Evolutionary conservation across 2,888 invertebrate species (phyloP).

Genomic region (Aphidius colemani): DNA sequence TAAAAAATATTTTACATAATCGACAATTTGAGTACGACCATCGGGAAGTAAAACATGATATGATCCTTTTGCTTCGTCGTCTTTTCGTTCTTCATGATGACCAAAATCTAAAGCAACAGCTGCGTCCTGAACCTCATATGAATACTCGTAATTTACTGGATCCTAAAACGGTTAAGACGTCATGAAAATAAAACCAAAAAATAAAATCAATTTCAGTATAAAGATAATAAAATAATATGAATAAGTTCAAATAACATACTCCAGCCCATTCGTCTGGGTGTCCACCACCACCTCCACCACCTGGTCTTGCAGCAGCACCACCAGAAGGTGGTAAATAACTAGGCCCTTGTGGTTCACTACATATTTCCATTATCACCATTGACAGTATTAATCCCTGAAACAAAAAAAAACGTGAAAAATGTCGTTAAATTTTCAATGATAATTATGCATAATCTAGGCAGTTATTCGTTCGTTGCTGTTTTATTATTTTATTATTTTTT

Average conservation of each 20-base stretch:
- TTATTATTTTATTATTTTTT: too few species aligned
- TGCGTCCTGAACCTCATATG: slow-evolving; percentile 69
- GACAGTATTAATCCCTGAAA: slow-evolving; percentile 42
- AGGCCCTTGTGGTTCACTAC: slow-evolving; percentile 60
- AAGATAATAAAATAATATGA: not conserved
- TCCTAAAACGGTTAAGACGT: slow-evolving; percentile 55
- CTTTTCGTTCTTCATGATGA: slow-evolving; percentile 69
- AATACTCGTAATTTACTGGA: slow-evolving; percentile 69
- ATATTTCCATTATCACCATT: slow-evolving; percentile 57
- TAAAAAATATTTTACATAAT: slow-evolving; percentile 57
- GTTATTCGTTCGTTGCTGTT: too few species aligned
- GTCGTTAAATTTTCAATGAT: too few species aligned
- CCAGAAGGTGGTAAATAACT: slow-evolving; percentile 65
- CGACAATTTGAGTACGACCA: slow-evolving; percentile 69
- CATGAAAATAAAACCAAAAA: not conserved
- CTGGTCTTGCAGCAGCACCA: slow-evolving; percentile 37
- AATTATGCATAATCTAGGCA: too few species aligned
- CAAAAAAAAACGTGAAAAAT: not conserved
- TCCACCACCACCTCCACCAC: slow-evolving; percentile 41
- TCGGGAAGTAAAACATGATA: slow-evolving; percentile 71
- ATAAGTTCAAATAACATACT: slow-evolving; percentile 41
- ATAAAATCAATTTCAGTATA: not conserved
- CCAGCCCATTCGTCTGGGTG: slow-evolving; percentile 59
- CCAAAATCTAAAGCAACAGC: slow-evolving; percentile 67
- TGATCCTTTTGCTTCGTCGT: slow-evolving; percentile 68